Percentiles rank a stretch among this genome's conserved stretches.
Conservation (phyloP, 2,797 vertebrate genomes). For the Nothura maculosa region DNA sequence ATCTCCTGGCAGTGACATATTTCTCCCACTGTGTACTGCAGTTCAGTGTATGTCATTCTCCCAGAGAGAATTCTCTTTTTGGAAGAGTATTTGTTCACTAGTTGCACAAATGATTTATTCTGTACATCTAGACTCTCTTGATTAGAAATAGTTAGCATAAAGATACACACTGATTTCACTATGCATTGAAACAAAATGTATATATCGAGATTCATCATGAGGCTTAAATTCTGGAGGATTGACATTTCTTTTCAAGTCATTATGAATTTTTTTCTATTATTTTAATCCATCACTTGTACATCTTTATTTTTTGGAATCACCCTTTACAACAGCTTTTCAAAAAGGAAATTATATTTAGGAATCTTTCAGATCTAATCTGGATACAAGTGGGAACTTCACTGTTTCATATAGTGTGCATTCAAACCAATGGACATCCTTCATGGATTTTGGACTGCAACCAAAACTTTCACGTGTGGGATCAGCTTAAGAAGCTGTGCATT, state of each 20-base stretch:
- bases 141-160: not conserved
- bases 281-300: not conserved
- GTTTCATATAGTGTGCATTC: not conserved
- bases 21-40: not conserved
- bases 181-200: not conserved
- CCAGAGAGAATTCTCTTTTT: rapidly evolving
- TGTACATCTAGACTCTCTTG: not conserved
- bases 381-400: not conserved
- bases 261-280: not conserved
- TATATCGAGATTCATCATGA: not conserved
- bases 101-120: not conserved
- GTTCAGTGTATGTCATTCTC: not conserved
- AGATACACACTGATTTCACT: not conserved
- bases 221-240: not conserved
- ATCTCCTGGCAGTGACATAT: not conserved
- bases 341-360: rapidly evolving
- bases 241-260: not conserved
- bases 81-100: not conserved
- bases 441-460: not conserved
- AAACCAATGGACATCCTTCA: not conserved
- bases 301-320: not conserved
- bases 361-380: not conserved
- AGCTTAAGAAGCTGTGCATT: not conserved
- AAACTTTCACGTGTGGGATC: not conserved
- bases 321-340: not conserved